phyloP scores from a whole-genome alignment of 2,888 invertebrate genomes.

The Molanna angustata region DNA sequence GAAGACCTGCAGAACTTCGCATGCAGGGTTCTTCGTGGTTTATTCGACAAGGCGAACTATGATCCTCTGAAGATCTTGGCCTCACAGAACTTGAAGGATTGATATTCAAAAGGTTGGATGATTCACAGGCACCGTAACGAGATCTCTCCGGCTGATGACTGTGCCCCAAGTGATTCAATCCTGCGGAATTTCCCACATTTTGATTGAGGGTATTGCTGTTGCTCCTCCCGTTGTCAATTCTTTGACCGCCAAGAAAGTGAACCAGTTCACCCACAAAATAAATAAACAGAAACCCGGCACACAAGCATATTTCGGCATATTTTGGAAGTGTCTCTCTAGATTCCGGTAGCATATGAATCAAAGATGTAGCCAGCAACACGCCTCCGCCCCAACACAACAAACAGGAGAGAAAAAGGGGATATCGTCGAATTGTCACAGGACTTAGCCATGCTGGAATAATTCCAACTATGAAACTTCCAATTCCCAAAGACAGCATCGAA shows the following conservation, averaged over 20 bases:
- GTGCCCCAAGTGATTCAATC: constrained; percentile 13
- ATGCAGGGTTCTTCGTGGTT: constrained; percentile 65
- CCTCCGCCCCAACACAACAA: constrained; percentile 80
- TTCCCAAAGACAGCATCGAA: constrained; percentile 63
- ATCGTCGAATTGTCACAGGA: constrained; percentile 53
- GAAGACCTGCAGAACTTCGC: constrained; percentile 58
- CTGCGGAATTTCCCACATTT: background rate
- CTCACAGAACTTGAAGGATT: constrained; percentile 33
- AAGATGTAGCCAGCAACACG: constrained; percentile 71
- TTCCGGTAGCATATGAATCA: constrained; percentile 81
- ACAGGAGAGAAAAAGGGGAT: constrained; percentile 64
- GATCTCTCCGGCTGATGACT: constrained; percentile 5
- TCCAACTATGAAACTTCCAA: constrained; percentile 68
- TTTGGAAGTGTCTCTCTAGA: constrained; percentile 58
- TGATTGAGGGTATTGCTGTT: background rate
- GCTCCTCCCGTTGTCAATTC: background rate
- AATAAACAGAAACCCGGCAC: constrained; percentile 67
- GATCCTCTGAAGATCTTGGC: constrained; percentile 43
- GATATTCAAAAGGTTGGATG: constrained; percentile 34
- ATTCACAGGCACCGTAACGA: constrained; percentile 29
- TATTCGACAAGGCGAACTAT: constrained; percentile 59
- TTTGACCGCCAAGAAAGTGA: constrained; percentile 59
- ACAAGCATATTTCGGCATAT: constrained; percentile 64
- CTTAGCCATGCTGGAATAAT: constrained; percentile 66
- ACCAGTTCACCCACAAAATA: constrained; percentile 72